These are phyloP conservation scores for Picathartes gymnocephalus DNA, from an alignment of 2,113 vertebrate species.

Conservation along the genomic window DNA sequence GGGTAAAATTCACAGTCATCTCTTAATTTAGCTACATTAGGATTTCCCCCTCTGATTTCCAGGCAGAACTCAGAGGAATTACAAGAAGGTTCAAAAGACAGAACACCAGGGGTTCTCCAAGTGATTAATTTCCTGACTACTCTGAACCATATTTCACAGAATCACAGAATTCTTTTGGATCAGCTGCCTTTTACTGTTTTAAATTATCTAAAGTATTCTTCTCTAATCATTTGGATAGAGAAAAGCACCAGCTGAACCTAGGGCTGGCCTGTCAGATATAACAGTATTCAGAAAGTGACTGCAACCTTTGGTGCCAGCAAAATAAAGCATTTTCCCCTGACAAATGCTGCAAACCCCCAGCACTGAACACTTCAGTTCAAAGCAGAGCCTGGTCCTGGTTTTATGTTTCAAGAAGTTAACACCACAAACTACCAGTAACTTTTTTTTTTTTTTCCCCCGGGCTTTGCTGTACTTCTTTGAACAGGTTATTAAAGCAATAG, in stretches of 20 bases:
- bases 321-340: background rate
- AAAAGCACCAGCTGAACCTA: background rate
- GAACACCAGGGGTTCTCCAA: background rate
- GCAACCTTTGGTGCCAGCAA: background rate
- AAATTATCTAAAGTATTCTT: background rate
- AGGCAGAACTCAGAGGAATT: background rate
- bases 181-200: background rate
- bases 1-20: background rate
- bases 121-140: background rate
- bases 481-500: background rate
- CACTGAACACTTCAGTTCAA: rapidly evolving
- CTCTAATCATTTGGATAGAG: background rate
- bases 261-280: background rate
- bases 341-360: background rate
- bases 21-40: background rate
- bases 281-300: background rate
- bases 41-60: background rate
- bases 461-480: background rate
- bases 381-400: background rate
- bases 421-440: background rate
- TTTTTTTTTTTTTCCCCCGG: background rate
- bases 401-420: background rate
- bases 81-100: background rate
- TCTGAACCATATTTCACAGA: background rate
- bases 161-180: background rate